Evolutionary conservation across 2,797 vertebrate genomes (phyloP).

Genomic region (Lepus townsendii): DNA sequence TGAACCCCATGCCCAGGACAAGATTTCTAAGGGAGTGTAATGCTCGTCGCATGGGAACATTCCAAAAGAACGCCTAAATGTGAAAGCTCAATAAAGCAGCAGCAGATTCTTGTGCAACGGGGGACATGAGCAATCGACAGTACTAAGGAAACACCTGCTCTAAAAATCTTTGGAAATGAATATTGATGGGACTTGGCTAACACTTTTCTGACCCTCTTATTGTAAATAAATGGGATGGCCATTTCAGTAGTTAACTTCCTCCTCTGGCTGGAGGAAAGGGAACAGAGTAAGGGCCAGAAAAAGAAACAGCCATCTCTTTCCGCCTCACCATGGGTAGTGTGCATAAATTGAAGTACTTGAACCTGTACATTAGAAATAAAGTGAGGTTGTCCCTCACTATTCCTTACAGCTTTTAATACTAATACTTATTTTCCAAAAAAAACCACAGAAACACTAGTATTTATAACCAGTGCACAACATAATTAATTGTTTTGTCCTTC

Average conservation of each 20-base stretch:
- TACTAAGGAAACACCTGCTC: not conserved
- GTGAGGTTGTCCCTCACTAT: not conserved
- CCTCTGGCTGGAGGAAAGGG: conserved; percentile 7
- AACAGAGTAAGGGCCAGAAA: not conserved
- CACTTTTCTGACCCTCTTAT: not conserved
- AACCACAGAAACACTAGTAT: conserved; percentile 28
- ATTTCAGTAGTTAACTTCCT: not conserved
- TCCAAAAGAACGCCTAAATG: not conserved
- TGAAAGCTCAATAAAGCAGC: not conserved
- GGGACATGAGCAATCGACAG: not conserved
- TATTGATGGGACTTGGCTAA: not conserved
- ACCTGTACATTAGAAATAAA: not conserved
- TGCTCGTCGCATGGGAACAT: not conserved
- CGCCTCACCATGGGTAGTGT: not conserved
- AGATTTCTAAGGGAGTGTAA: not conserved
- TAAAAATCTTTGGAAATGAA: conserved; percentile 20
- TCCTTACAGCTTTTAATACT: conserved; percentile 8
- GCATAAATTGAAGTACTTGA: not conserved
- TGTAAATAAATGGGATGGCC: conserved; percentile 5
- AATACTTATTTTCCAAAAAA: conserved; percentile 60
- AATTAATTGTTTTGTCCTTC: not conserved
- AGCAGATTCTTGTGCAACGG: not conserved
- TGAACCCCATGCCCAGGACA: not conserved
- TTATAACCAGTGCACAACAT: not conserved
- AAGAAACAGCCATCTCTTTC: not conserved